Evolutionary conservation across 2,797 vertebrate species (phyloP), one percentile per base, ranked within the genome.

Genomic region (Acipenser ruthenus): DNA sequence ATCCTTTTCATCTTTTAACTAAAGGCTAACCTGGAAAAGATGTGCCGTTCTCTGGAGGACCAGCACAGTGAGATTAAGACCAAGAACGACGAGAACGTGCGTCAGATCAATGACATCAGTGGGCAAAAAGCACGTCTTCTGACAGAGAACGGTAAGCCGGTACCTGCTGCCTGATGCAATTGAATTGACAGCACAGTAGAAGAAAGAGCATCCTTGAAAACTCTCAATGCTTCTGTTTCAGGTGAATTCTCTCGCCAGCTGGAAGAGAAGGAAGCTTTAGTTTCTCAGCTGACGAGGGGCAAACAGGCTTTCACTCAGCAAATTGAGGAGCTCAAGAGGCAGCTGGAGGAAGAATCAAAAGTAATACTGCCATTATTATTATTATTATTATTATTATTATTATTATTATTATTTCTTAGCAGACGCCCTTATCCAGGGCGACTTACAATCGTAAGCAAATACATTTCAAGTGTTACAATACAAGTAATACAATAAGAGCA

Each of bases 261-360:
- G 52, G 87, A 90, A 70, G 87, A 91, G 72, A 88, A 87, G 67
- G 87, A 89, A 48, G 74, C 81, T 48, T 72, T 88, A 70, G 79
- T 91, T 66, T 87, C 83, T 65, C 89, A 89, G 65, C 63, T 89
- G n/a, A 82, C 78, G 69, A 77, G 82, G 83, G 71, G 78, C 47
- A 91, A 89, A 74, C 85, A 86, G 5, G 82, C 78, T 56, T 85
- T 88, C 65, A 84, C 79, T 6, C 87, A 89, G 73, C 85, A 90
- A 68, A 71, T 70, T 11, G 88, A 89, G 61, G 87, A 89, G 61
- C 68, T 89, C 3, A 90, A 88, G 74, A 82, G 87, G 70, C 88
- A 87, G 6, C 71, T 88, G 49, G 87, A 91, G 49, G 88, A 91
- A 77, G 88, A 89, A 79, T 83, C 75, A 62, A 89, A 89, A 84